Conservation (phyloP, 2,888 invertebrate species). For the Protonemura montana region DNA sequence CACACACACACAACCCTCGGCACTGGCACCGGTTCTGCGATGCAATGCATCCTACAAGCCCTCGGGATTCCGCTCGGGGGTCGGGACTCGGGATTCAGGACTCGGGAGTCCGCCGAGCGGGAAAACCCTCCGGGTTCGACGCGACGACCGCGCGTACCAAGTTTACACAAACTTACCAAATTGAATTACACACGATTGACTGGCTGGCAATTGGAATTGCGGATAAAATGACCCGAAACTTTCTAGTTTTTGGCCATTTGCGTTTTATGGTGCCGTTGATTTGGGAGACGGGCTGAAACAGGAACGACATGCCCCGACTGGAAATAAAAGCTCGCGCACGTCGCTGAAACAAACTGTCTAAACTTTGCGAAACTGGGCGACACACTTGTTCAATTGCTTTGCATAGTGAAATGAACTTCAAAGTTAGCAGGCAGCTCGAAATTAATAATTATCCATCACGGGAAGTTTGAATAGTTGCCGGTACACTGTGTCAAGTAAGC, state of each 20-base stretch:
- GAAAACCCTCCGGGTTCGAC: no score
- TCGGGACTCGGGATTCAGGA: not conserved
- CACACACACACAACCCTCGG: not conserved
- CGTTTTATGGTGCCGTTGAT: not conserved
- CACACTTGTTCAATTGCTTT: constrained; percentile 12
- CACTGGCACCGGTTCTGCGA: not conserved
- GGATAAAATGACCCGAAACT: not conserved
- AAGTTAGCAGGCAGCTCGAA: not conserved
- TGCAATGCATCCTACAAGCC: constrained; percentile 17
- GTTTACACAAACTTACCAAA: not conserved
- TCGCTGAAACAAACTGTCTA: not conserved
- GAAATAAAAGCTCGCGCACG: not conserved
- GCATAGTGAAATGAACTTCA: not conserved
- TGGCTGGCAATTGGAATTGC: constrained; percentile 17
- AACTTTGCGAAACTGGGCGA: constrained; percentile 2
- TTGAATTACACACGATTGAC: constrained; percentile 28
- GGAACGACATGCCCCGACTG: not conserved
- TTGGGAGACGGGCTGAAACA: not conserved
- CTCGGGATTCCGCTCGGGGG: not conserved
- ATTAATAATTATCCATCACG: not conserved
- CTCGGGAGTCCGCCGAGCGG: no score
- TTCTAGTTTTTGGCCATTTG: not conserved
- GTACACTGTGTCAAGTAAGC: not conserved
- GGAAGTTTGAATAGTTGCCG: not conserved
- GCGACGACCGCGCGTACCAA: not conserved